These are phyloP conservation scores for Netelia fuscicornis DNA, from an alignment of 2,888 invertebrate genomes.

Conservation along the genomic window DNA sequence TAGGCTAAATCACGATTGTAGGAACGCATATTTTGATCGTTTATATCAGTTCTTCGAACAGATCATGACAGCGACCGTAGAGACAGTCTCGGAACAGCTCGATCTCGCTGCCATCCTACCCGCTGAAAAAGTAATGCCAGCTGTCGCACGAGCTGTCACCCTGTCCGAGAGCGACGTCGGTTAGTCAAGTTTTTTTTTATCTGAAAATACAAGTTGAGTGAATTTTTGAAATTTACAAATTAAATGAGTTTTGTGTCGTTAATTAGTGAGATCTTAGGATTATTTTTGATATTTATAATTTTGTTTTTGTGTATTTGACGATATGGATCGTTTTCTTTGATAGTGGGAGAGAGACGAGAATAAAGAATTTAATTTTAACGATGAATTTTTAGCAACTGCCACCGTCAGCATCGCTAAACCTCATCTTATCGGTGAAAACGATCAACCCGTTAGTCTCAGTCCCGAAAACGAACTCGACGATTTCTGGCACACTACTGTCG, in stretches of 20 bases:
- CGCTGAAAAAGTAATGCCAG: slow-evolving; percentile 90
- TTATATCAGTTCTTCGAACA: slow-evolving; percentile 86
- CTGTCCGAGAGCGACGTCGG: slow-evolving; percentile 96
- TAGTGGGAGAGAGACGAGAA: neutral
- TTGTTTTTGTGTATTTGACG: too few relatives aligned
- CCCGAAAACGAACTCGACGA: slow-evolving; percentile 92
- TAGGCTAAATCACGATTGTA: slow-evolving; percentile 79
- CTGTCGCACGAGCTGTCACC: slow-evolving; percentile 94
- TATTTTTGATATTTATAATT: too few relatives aligned
- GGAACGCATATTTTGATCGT: slow-evolving; percentile 81
- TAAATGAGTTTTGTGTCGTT: neutral
- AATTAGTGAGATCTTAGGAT: too few relatives aligned
- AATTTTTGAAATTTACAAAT: neutral
- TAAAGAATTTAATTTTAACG: neutral
- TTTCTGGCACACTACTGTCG: slow-evolving; percentile 97
- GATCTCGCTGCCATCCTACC: slow-evolving; percentile 95
- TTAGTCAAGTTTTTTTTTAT: slow-evolving; percentile 80
- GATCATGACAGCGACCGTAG: slow-evolving; percentile 98
- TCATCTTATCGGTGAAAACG: slow-evolving; percentile 91
- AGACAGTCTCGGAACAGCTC: slow-evolving; percentile 95
- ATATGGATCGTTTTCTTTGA: too few relatives aligned
- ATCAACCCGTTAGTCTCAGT: slow-evolving; percentile 89
- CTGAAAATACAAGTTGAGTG: too few relatives aligned
- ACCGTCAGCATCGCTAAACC: slow-evolving; percentile 91
- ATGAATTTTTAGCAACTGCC: slow-evolving; percentile 86